Evolutionary conservation across 1,140 invertebrate genomes (phyloP).

Genomic region (Neodiprion fabricii): DNA sequence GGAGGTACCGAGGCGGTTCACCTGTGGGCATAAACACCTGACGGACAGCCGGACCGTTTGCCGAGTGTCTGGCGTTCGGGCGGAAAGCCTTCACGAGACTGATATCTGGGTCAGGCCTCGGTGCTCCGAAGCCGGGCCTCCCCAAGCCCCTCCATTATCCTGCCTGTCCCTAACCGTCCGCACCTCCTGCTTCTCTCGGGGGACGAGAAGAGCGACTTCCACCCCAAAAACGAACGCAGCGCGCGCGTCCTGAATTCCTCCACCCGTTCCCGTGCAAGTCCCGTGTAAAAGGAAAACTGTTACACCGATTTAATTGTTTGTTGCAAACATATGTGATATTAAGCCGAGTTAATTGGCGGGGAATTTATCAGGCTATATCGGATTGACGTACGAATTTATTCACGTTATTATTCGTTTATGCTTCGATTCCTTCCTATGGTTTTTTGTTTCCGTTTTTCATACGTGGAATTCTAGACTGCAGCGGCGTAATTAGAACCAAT

Average conservation of each 20-base stretch:
- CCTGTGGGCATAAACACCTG: not conserved
- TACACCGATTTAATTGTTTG: no score
- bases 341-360: not conserved
- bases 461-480: no score
- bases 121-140: not conserved
- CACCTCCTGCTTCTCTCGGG: no score
- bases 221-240: no score
- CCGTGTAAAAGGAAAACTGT: no score
- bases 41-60: not conserved
- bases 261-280: no score
- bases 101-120: slow-evolving; percentile 59
- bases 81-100: slow-evolving; percentile 47
- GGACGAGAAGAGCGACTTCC: no score
- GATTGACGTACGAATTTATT: not conserved
- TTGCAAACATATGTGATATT: not conserved
- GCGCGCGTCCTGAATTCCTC: no score
- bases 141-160: slow-evolving; percentile 3
- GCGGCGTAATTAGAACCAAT: no score
- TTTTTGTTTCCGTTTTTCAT: no score
- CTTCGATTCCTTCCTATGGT: no score
- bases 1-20: not conserved
- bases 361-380: not conserved
- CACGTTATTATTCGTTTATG: not conserved
- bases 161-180: not conserved
- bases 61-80: not conserved